phyloP scores from a whole-genome alignment of 2,797 vertebrate genomes.

The Thunnus albacares region DNA sequence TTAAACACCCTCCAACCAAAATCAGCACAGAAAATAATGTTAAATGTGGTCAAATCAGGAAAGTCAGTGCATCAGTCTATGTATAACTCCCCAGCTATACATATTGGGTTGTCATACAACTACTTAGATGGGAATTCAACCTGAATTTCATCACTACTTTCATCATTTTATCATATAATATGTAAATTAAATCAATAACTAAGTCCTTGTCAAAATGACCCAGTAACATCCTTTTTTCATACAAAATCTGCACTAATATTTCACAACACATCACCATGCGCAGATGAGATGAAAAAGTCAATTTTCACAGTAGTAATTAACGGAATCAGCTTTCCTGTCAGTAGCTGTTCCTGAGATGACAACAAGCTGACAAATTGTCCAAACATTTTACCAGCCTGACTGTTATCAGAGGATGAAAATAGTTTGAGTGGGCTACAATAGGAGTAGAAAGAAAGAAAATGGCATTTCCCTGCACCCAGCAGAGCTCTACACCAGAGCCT shows the following conservation, averaged over 20 bases:
- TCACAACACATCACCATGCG: neutral
- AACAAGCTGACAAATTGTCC: neutral
- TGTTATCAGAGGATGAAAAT: conserved; percentile 5
- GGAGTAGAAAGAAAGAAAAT: neutral
- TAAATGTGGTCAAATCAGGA: too few relatives aligned
- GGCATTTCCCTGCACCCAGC: neutral
- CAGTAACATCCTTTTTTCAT: neutral
- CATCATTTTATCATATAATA: neutral
- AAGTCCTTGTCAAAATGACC: neutral
- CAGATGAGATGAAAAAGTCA: neutral
- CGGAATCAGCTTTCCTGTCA: conserved; percentile 13
- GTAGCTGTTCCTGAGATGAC: conserved; percentile 11
- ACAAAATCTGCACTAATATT: neutral
- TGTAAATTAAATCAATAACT: neutral
- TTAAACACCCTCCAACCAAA: too few relatives aligned
- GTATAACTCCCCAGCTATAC: neutral
- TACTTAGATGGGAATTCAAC: neutral
- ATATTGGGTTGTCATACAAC: too few relatives aligned
- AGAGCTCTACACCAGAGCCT: neutral
- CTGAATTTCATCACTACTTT: neutral
- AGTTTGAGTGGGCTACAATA: neutral
- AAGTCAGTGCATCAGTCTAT: neutral
- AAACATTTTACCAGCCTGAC: conserved; percentile 12
- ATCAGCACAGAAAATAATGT: too few relatives aligned
- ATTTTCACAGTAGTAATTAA: neutral